Evolutionary conservation across 2,797 vertebrate genomes (phyloP).

Genomic region (Aselliscus stoliczkanus): DNA sequence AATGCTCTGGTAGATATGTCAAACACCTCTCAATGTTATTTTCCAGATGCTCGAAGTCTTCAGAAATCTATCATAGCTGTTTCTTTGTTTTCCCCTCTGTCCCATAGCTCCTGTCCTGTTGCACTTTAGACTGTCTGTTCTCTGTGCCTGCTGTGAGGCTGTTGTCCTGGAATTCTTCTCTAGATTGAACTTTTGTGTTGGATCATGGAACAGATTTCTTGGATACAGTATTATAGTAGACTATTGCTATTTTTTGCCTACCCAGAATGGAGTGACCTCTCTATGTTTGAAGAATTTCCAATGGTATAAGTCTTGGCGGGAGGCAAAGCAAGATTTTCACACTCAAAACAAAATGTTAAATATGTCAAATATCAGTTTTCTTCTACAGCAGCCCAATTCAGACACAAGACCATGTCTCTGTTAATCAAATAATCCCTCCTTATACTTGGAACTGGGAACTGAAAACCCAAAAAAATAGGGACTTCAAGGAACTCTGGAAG

Average conservation of each 20-base stretch:
- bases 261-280: not conserved
- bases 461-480: not conserved
- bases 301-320: not conserved
- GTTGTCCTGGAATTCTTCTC: not conserved
- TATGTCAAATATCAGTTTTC: not conserved
- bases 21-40: not conserved
- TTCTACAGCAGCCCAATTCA: not conserved
- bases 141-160: not conserved
- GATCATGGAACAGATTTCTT: not conserved
- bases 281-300: slow-evolving; percentile 5
- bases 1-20: not conserved
- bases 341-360: not conserved
- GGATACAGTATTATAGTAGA: not conserved
- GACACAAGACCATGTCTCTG: not conserved
- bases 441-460: not conserved
- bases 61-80: not conserved
- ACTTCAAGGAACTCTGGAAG: not conserved
- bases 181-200: not conserved
- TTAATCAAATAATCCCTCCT: not conserved
- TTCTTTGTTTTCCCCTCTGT: not conserved
- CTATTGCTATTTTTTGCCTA: not conserved
- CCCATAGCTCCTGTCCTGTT: not conserved
- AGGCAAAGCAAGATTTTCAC: not conserved
- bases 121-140: not conserved
- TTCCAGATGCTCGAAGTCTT: not conserved